Percentiles rank a stretch among this genome's conserved stretches.
phyloP scores from a whole-genome alignment of 2,888 invertebrate species.

The Drosophila fungiperda region DNA sequence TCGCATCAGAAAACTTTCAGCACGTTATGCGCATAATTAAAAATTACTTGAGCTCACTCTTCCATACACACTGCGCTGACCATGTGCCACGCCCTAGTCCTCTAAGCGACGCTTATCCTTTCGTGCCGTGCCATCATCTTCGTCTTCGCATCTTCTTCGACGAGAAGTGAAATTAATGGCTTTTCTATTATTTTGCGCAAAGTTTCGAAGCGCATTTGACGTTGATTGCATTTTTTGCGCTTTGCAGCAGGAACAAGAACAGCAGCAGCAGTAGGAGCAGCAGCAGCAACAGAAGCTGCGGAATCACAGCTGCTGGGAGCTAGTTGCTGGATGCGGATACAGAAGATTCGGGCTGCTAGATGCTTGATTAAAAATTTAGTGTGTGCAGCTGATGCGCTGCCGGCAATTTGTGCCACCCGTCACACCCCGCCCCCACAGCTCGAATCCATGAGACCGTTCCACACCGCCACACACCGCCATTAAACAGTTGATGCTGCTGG shows the following conservation, averaged over 20 bases:
- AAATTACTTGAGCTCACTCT: conserved; percentile 64
- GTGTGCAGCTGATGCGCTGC: conserved; percentile 62
- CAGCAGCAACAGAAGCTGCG: conserved; percentile 45
- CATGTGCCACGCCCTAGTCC: conserved; percentile 40
- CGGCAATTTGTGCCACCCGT: conserved; percentile 58
- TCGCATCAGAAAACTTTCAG: conserved; percentile 50
- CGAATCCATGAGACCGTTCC: background rate
- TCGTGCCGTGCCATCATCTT: conserved; percentile 6
- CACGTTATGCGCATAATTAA: conserved; percentile 78
- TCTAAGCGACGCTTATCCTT: conserved; percentile 7
- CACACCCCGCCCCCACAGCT: background rate
- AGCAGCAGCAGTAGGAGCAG: background rate
- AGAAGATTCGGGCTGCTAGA: conserved; percentile 38
- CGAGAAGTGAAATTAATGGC: conserved; percentile 80
- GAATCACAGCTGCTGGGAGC: conserved; percentile 71
- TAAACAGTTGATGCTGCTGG: conserved; percentile 35
- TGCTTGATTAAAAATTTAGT: conserved; percentile 79
- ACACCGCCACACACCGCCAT: conserved; percentile 29
- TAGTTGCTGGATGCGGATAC: conserved; percentile 36
- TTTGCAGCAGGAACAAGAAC: conserved; percentile 36
- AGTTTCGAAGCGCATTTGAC: conserved; percentile 80
- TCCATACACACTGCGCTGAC: conserved; percentile 10
- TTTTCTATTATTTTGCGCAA: conserved; percentile 78
- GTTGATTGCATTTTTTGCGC: conserved; percentile 77
- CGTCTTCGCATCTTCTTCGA: conserved; percentile 62